Conservation (phyloP, 2,113 vertebrate genomes). For the Litocranius walleri region DNA sequence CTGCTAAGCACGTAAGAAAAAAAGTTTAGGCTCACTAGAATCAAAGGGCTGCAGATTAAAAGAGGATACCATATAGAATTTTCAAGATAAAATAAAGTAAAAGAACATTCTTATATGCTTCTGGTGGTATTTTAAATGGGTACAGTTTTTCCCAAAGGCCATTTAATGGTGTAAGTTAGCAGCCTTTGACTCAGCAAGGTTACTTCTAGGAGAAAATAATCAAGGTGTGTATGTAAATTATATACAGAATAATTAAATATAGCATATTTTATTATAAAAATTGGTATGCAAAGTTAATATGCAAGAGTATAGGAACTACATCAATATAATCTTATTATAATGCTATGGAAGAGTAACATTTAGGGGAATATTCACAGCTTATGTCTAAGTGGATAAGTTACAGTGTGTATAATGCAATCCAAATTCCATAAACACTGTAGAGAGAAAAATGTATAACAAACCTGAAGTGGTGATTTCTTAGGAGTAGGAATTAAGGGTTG, state of each 20-base stretch:
- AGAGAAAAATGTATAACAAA: constrained; percentile 15
- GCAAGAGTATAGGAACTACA: neutral
- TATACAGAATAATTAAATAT: constrained; percentile 1
- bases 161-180: constrained; percentile 8
- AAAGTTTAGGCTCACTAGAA: neutral
- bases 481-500: neutral
- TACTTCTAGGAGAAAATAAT: neutral
- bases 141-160: neutral
- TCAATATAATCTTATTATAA: neutral
- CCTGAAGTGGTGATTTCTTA: neutral
- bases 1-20: neutral
- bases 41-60: neutral
- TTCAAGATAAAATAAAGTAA: neutral
- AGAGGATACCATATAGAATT: neutral
- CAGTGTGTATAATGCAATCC: neutral
- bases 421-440: constrained; percentile 9
- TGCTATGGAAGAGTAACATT: neutral
- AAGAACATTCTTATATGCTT: neutral
- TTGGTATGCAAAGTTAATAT: neutral
- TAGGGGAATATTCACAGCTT: neutral
- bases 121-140: constrained; percentile 5
- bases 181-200: neutral
- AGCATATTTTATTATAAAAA: neutral
- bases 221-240: neutral
- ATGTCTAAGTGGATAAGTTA: neutral